Evolutionary conservation across 2,797 vertebrate species (phyloP).

Genomic region (Lagodon rhomboides): DNA sequence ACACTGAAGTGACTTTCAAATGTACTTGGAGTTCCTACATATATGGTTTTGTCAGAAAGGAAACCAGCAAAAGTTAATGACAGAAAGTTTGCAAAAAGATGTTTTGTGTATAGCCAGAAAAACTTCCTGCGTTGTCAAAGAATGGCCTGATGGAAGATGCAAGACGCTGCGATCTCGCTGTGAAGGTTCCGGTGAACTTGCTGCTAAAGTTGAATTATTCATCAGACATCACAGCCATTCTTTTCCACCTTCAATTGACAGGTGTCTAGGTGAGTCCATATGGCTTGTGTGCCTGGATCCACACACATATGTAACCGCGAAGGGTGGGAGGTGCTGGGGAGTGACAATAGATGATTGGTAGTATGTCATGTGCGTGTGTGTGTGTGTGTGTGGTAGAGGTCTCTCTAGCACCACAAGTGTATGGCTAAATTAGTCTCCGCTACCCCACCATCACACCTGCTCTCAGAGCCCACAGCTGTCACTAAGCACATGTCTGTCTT

Average conservation of each 20-base stretch:
- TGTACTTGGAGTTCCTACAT: neutral
- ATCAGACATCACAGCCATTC: constrained; percentile 65
- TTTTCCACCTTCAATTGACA: constrained; percentile 72
- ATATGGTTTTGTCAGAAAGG: neutral
- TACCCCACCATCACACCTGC: constrained; percentile 77
- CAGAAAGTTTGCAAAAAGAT: neutral
- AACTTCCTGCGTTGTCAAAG: constrained; percentile 1
- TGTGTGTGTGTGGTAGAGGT: constrained; percentile 49
- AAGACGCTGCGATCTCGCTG: constrained; percentile 23
- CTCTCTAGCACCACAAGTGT: constrained; percentile 81
- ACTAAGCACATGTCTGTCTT: constrained; percentile 63
- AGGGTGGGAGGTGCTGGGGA: constrained; percentile 35
- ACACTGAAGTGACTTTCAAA: constrained; percentile 10
- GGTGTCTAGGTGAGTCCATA: constrained; percentile 75
- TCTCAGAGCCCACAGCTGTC: constrained; percentile 81
- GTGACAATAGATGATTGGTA: constrained; percentile 68
- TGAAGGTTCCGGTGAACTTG: constrained; percentile 60
- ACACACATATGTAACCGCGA: constrained; percentile 34
- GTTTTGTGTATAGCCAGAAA: neutral
- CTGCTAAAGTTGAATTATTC: constrained; percentile 75
- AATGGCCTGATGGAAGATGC: constrained; percentile 22
- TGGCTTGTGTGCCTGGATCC: constrained; percentile 48
- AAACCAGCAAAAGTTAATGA: neutral
- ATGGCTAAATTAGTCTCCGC: constrained; percentile 80
- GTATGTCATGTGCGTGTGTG: constrained; percentile 28